Percentiles rank a stretch among this genome's conserved stretches.
These are phyloP conservation scores for Clarias platycephalus DNA, from an alignment of 2,797 vertebrate genomes.

Conservation along the genomic window DNA sequence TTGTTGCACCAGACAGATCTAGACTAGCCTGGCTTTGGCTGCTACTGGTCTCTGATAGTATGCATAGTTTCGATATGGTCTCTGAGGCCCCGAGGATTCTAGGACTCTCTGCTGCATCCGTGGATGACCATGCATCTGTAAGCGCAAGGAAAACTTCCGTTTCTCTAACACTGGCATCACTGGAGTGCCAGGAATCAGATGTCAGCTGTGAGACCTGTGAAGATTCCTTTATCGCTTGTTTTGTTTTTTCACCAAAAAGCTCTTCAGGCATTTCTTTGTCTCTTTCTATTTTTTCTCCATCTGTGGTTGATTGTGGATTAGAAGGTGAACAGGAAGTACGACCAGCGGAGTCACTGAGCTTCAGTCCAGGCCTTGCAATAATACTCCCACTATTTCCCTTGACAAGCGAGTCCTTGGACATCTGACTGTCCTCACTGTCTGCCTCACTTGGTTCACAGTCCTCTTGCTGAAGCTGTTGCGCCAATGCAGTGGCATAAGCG, in stretches of 20 bases:
- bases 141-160: slow-evolving; percentile 68
- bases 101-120: slow-evolving; percentile 71
- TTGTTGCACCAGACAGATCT: slow-evolving; percentile 58
- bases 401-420: slow-evolving; percentile 89
- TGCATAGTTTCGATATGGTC: slow-evolving; percentile 48
- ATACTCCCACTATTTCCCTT: slow-evolving; percentile 52
- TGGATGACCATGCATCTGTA: slow-evolving; percentile 80
- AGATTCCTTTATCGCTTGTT: slow-evolving; percentile 26
- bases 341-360: slow-evolving; percentile 55
- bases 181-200: slow-evolving; percentile 53
- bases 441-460: slow-evolving; percentile 73
- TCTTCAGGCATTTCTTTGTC: slow-evolving; percentile 78
- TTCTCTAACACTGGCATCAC: slow-evolving; percentile 63
- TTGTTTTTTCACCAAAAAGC: slow-evolving; percentile 61
- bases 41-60: slow-evolving; percentile 58
- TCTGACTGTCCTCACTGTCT: slow-evolving; percentile 87
- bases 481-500: slow-evolving; percentile 73
- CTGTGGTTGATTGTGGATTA: slow-evolving; percentile 64
- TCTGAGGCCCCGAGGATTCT: slow-evolving; percentile 56
- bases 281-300: slow-evolving; percentile 59
- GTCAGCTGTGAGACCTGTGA: not conserved
- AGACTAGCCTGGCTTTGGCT: slow-evolving; percentile 63
- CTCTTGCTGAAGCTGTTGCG: slow-evolving; percentile 73
- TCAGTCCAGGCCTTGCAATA: slow-evolving; percentile 53
- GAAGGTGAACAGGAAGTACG: slow-evolving; percentile 46